Evolutionary conservation across 2,113 vertebrate species (phyloP).

Genomic region (Scomber scombrus): DNA sequence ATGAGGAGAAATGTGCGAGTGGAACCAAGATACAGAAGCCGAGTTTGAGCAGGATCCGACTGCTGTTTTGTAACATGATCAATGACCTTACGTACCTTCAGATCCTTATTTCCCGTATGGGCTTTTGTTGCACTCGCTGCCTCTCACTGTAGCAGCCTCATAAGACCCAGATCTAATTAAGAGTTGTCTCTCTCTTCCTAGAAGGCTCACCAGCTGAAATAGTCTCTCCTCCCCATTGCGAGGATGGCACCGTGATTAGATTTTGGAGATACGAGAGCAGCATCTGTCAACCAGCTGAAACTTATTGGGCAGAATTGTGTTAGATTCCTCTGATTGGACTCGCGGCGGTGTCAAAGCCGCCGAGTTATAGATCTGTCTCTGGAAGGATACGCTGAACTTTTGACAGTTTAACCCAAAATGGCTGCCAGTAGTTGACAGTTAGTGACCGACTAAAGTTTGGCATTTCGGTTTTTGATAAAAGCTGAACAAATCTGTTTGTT

Average conservation of each 20-base stretch:
- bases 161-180: slow-evolving; percentile 71
- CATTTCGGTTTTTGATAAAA: slow-evolving; percentile 8
- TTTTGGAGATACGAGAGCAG: slow-evolving; percentile 33
- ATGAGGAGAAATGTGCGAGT: background rate
- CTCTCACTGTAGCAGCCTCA: slow-evolving; percentile 39
- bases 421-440: background rate
- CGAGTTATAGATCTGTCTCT: slow-evolving; percentile 16
- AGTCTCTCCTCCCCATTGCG: slow-evolving; percentile 15
- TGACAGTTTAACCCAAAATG: background rate
- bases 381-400: background rate
- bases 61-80: slow-evolving; percentile 55
- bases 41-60: slow-evolving; percentile 31
- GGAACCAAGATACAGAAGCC: background rate
- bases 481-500: slow-evolving; percentile 11
- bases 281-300: slow-evolving; percentile 54
- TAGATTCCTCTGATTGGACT: slow-evolving; percentile 35
- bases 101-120: slow-evolving; percentile 54
- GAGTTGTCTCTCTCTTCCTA: slow-evolving; percentile 58
- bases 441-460: background rate
- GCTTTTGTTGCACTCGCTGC: slow-evolving; percentile 47
- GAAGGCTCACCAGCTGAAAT: slow-evolving; percentile 39
- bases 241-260: slow-evolving; percentile 47
- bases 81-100: slow-evolving; percentile 42
- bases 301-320: slow-evolving; percentile 29
- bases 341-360: background rate